Evolutionary conservation across 1,140 invertebrate species (phyloP).

Genomic region (Rhysida immarginata): DNA sequence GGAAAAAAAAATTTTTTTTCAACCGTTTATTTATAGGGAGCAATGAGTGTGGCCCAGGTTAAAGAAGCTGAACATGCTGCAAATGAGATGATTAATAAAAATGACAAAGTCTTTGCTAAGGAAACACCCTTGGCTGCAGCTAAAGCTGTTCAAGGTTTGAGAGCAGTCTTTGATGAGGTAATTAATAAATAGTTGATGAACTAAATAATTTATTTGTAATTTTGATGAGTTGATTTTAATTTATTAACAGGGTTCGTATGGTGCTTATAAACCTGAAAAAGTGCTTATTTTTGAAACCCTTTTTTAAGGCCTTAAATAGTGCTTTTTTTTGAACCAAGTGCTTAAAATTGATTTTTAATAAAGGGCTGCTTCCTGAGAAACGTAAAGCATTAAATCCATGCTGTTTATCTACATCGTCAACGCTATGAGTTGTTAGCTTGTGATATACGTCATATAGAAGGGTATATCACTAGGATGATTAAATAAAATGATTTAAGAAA

Average conservation of each 20-base stretch:
- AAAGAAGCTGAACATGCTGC: slow-evolving; percentile 66
- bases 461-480: too few relatives aligned
- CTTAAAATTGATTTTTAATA: too few relatives aligned
- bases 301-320: not conserved
- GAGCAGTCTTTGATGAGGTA: slow-evolving; percentile 94
- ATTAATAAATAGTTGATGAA: too few relatives aligned
- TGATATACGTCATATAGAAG: too few relatives aligned
- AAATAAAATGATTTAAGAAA: too few relatives aligned
- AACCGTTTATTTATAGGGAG: slow-evolving; percentile 36
- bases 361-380: too few relatives aligned
- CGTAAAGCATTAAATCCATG: too few relatives aligned
- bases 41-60: slow-evolving; percentile 73
- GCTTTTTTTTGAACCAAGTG: slow-evolving; percentile 3
- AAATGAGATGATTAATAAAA: slow-evolving; percentile 57
- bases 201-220: not conserved
- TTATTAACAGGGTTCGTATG: not conserved
- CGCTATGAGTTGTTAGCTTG: too few relatives aligned
- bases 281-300: not conserved
- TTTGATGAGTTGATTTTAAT: not conserved
- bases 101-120: slow-evolving; percentile 77
- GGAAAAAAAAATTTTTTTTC: not conserved
- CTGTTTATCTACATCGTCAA: too few relatives aligned
- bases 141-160: slow-evolving; percentile 81
- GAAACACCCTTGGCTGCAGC: slow-evolving; percentile 66
- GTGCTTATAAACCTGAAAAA: too few relatives aligned